These are phyloP conservation scores for Corythaeola cristata DNA, from an alignment of 2,113 vertebrate genomes.

Conservation along the genomic window DNA sequence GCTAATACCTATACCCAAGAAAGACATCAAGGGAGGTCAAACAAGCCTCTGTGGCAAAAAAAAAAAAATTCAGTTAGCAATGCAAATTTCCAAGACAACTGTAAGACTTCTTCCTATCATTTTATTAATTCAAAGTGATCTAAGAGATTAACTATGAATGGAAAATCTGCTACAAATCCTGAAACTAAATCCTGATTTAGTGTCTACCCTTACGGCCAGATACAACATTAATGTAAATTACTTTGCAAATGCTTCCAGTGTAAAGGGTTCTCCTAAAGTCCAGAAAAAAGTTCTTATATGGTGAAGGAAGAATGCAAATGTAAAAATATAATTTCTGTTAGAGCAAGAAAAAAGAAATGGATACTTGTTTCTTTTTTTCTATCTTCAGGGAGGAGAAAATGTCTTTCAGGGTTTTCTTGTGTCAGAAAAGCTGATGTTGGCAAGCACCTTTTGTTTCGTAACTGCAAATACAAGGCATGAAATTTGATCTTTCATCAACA, in stretches of 20 bases:
- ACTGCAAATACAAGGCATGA: background rate
- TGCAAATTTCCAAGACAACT: background rate
- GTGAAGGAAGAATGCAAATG: background rate
- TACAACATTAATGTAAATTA: background rate
- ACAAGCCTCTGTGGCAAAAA: background rate
- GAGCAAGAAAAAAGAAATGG: background rate
- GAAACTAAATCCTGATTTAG: background rate
- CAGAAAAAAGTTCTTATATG: background rate
- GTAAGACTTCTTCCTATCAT: background rate
- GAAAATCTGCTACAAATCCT: background rate
- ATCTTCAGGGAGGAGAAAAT: background rate
- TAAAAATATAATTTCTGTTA: background rate
- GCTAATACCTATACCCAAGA: background rate
- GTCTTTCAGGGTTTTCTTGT: background rate
- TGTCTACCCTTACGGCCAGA: background rate
- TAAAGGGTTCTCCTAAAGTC: background rate
- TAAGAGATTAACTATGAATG: background rate
- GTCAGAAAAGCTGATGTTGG: conserved; percentile 3
- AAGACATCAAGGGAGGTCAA: background rate
- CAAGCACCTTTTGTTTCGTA: background rate
- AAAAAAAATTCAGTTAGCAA: background rate
- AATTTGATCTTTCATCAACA: background rate
- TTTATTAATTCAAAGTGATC: background rate
- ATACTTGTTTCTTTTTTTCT: background rate
- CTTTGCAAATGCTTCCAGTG: background rate